Evolutionary conservation across 2,113 vertebrate genomes (phyloP), one percentile per base, ranked within the genome.

Genomic region (Erythrocercus mccallii): DNA sequence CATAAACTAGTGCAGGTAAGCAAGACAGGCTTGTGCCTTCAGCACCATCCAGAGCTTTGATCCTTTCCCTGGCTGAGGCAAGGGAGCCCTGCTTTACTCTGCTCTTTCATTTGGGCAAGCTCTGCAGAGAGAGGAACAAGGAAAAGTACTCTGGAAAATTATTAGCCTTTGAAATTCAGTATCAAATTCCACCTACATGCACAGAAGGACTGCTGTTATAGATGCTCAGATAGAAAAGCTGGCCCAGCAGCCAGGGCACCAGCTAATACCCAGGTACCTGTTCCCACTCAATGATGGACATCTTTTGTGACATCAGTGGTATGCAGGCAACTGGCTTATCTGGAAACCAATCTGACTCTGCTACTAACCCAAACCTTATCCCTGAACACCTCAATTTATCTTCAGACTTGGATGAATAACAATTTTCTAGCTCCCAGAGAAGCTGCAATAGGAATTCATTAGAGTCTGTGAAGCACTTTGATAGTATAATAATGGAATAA

Each of bases 391-490:
- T 82, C 70, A 25, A 85, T 79, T 85, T 71, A 68, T 60, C 84
- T 53, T 89, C 83, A 73, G 42, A 85, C 56, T 56, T 50, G 22
- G 66, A 69, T 76, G 70, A 86, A 76, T 54, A 95, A 74, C 61
- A 82, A 82, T 96, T 84, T 87, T 27, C 56, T 45, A 82, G 37
- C 81, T 82, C 79, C 73, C 70, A 92, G 53, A 88, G 37, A 87
- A 65, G 61, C 60, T 79, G 37, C 31, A 62, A 82, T 40, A 91
- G 37, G 66, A 95, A 94, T 82, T 88, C 66, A 77, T 65, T 82
- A 87, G n/a, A 85, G 50, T 13, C 66, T 71, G 38, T 5, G 40
- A 87, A 92, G 78, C 12, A 71, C 48, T 90, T 85, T 48, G 57
- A 61, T 69, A 90, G 66, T 37, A 23, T 72, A 94, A 91, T 51